Evolutionary conservation across 2,113 vertebrate genomes (phyloP), one percentile per base, ranked within the genome.

Genomic region (Gasterosteus aculeatus): DNA sequence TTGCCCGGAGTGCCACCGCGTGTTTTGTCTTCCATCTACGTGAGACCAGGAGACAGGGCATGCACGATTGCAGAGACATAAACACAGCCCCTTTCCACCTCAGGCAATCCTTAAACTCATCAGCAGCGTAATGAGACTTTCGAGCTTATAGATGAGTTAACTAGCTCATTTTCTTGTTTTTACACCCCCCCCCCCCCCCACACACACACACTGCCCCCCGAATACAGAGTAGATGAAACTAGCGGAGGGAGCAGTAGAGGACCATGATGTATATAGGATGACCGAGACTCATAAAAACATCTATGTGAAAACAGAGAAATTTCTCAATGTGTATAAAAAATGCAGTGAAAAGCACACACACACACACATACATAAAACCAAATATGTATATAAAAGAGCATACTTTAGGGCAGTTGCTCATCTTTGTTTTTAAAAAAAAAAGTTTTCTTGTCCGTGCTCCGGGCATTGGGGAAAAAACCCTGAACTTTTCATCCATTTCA

Each of bases 101-200:
- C 80, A 80, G 83, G 91, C 80, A 91, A 87, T 92, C 92, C 85
- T 83, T 93, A 87, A 90, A 86, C 88, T 94, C 91, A 94, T 95
- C 93, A 93, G 79, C 85, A 77, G 87, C 91, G 88, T 86, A 95
- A 94, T 91, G 93, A 94, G 89, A 93, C 91, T 93, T 92, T 94
- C 87, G 85, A 92, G 82, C 80, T 84, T 84, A 72, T 89, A 94
- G 88, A 93, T 91, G 93, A 95, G 96, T 95, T 94, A 94, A 93
- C 91, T 93, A 89, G 84, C 90, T 87, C 78, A 82, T 89, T 89
- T 87, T 89, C 87, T 86, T 77, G 73, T 80, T 82, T 84, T 83
- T 63, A 78, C 31, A 14, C 41, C 11, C 18, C 10, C 35, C 12
- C 5, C 42, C 31, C 42, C 18, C 29, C 33, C 44, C 35, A 38